Percentiles rank a stretch among this genome's conserved stretches.
Conservation (phyloP, 1,140 invertebrate genomes). For the Muscidifurax raptorellus region DNA sequence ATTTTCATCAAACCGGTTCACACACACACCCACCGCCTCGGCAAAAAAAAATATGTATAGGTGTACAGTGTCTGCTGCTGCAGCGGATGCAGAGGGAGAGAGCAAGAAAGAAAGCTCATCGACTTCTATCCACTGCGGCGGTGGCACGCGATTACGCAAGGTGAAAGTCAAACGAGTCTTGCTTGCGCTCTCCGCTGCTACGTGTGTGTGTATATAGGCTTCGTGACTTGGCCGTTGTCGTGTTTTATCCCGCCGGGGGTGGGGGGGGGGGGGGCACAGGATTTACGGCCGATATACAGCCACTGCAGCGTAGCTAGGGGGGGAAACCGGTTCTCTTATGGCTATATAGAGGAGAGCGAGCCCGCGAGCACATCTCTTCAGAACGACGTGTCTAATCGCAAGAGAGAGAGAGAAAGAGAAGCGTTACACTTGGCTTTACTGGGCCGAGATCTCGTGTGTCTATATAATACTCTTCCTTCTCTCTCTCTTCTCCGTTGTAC, state of each 20-base stretch:
- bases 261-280: not conserved
- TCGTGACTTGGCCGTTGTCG: constrained; percentile 22
- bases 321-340: constrained; percentile 59
- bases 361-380: not conserved
- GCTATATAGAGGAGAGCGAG: constrained; percentile 36
- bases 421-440: constrained; percentile 41
- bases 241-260: constrained; percentile 3
- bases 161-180: constrained; percentile 61
- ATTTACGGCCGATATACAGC: constrained; percentile 18
- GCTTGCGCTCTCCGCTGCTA: too few relatives aligned
- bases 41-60: not conserved
- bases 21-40: not conserved
- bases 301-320: not conserved
- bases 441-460: constrained; percentile 10
- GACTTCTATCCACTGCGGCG: not conserved
- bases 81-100: not conserved
- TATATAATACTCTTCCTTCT: not conserved
- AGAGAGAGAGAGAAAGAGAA: not conserved
- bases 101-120: constrained; percentile 24
- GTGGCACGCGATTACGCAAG: constrained; percentile 59
- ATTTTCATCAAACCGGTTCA: not conserved
- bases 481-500: not conserved
- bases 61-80: not conserved
- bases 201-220: constrained; percentile 23
- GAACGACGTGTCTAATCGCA: not conserved